phyloP scores from a whole-genome alignment of 2,888 invertebrate species.

The Zygothrica quintamaculata region DNA sequence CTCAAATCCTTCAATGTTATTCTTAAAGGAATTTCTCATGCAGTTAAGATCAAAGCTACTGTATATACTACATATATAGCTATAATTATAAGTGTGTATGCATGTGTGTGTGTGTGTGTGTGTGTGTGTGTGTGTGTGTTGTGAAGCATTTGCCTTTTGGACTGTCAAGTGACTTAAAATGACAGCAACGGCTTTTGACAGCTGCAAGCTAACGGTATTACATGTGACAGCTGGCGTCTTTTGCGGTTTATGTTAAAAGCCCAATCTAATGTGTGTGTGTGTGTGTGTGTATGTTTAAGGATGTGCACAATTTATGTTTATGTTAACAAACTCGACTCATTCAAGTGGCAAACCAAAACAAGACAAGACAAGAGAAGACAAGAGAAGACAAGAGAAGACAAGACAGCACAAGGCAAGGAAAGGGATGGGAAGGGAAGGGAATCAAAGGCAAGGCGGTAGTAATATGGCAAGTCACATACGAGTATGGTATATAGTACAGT shows the following conservation, averaged over 20 bases:
- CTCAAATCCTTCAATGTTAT: background rate
- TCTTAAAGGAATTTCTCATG: too few species aligned
- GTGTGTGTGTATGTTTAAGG: slow-evolving; percentile 34
- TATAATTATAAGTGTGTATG: slow-evolving; percentile 27
- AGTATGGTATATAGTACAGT: too few species aligned
- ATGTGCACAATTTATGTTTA: slow-evolving; percentile 71
- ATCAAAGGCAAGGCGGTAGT: too few species aligned
- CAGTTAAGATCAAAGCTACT: background rate
- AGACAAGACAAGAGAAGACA: slow-evolving; percentile 18
- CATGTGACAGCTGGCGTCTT: slow-evolving; percentile 75
- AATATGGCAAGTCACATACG: slow-evolving; percentile 8
- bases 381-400: too few species aligned
- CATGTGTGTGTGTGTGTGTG: background rate
- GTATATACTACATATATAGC: background rate
- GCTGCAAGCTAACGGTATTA: slow-evolving; percentile 72
- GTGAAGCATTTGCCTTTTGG: slow-evolving; percentile 42
- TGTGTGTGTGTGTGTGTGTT: slow-evolving; percentile 9
- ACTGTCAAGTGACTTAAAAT: slow-evolving; percentile 72
- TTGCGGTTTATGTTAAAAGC: slow-evolving; percentile 70
- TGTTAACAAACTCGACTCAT: slow-evolving; percentile 76
- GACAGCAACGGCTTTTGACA: slow-evolving; percentile 74
- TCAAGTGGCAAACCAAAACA: slow-evolving; percentile 78
- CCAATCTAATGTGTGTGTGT: slow-evolving; percentile 8
- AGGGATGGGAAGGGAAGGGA: too few species aligned
- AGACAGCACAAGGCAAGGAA: slow-evolving; percentile 9